Percentiles rank a stretch among this genome's conserved stretches.
Evolutionary conservation across 2,113 vertebrate species (phyloP).

Genomic region (Platichthys stellatus): DNA sequence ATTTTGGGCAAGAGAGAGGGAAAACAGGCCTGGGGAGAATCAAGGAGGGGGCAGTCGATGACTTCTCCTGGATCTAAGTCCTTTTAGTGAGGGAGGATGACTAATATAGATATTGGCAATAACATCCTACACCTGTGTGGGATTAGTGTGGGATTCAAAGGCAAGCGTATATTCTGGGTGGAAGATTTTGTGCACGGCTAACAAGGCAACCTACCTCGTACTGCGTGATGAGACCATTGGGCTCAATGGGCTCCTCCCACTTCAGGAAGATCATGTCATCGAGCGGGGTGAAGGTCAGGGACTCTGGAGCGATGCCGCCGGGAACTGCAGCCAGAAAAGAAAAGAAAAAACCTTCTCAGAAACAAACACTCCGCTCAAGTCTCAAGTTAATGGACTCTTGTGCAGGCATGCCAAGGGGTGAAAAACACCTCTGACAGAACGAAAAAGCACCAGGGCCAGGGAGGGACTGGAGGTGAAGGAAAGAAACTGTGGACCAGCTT

Average conservation of each 20-base stretch:
- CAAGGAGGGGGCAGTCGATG: neutral
- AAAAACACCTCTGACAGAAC: slow-evolving; percentile 50
- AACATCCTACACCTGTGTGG: slow-evolving; percentile 37
- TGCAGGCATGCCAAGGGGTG: slow-evolving; percentile 44
- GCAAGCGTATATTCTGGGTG: neutral
- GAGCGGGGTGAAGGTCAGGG: slow-evolving; percentile 90
- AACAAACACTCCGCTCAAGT: slow-evolving; percentile 52
- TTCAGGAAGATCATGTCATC: slow-evolving; percentile 98
- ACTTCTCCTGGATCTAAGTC: slow-evolving; percentile 26
- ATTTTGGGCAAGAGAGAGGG: slow-evolving; percentile 24
- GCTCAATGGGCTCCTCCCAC: slow-evolving; percentile 95
- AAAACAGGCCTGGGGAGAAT: slow-evolving; percentile 26
- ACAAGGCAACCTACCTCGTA: slow-evolving; percentile 88
- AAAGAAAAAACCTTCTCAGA: slow-evolving; percentile 39
- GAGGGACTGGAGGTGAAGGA: slow-evolving; percentile 46
- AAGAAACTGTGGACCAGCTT: slow-evolving; percentile 23
- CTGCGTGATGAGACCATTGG: slow-evolving; percentile 94
- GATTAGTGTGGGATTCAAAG: slow-evolving; percentile 22
- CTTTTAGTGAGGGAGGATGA: slow-evolving; percentile 23
- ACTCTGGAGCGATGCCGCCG: slow-evolving; percentile 91
- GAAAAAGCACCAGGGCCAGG: slow-evolving; percentile 16
- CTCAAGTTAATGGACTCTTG: slow-evolving; percentile 53
- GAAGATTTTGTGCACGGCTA: neutral
- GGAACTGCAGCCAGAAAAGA: slow-evolving; percentile 84
- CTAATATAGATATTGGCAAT: slow-evolving; percentile 38